phyloP scores from a whole-genome alignment of 2,797 vertebrate species.

The Atherinosoma microstoma region DNA sequence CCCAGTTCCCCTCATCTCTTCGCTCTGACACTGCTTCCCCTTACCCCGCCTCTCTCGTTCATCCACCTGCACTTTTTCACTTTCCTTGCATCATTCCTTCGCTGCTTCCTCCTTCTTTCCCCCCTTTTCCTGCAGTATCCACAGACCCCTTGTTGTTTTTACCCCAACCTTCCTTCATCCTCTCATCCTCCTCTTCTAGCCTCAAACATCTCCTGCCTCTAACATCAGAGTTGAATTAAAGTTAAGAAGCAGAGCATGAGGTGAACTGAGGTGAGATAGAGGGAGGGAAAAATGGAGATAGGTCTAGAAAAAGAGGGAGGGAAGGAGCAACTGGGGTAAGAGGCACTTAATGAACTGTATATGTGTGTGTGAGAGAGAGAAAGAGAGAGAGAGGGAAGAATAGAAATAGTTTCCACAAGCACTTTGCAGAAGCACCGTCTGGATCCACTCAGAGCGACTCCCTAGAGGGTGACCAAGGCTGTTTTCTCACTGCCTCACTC shows the following conservation, averaged over 20 bases:
- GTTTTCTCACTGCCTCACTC: conserved; percentile 51
- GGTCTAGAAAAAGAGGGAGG: conserved; percentile 30
- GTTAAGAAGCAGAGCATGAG: conserved; percentile 45
- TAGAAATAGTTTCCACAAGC: conserved; percentile 67
- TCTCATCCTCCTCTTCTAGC: neutral
- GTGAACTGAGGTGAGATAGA: conserved; percentile 54
- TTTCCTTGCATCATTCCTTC: conserved; percentile 21
- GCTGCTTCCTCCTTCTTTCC: conserved; percentile 6
- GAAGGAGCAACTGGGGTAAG: conserved; percentile 58
- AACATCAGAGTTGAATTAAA: conserved; percentile 51
- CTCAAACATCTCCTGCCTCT: conserved; percentile 24
- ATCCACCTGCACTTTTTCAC: conserved; percentile 10
- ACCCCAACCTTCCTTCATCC: neutral
- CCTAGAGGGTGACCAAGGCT: conserved; percentile 68
- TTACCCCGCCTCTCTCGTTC: conserved; percentile 18
- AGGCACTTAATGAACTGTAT: conserved; percentile 60
- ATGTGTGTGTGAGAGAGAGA: conserved; percentile 21
- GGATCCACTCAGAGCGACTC: conserved; percentile 70
- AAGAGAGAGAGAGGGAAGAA: conserved; percentile 36
- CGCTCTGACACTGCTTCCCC: conserved; percentile 18
- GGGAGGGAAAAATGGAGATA: conserved; percentile 21
- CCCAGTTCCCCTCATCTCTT: conserved; percentile 38
- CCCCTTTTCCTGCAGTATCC: conserved; percentile 1
- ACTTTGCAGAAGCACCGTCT: conserved; percentile 68
- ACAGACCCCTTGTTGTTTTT: conserved; percentile 13